Evolutionary conservation across 2,113 vertebrate genomes (phyloP), one percentile per base, ranked within the genome.

Genomic region (cat (Felis catus)): DNA sequence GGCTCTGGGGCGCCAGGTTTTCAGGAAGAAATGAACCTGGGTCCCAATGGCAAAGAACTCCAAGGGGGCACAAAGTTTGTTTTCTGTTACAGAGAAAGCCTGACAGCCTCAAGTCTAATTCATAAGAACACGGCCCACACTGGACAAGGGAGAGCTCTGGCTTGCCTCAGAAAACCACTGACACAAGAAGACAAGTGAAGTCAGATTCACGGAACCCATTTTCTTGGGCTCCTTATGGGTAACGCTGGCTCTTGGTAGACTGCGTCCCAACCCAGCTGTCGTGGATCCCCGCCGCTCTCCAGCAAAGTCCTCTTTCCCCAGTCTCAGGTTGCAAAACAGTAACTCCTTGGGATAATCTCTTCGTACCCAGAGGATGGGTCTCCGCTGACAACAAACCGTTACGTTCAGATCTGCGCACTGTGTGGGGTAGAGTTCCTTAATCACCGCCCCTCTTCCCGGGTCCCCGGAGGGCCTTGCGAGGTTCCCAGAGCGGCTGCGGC

Each of bases 1-100:
- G 89, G 13, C 51, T 95, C 51, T 15, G 31, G 61, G 79, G 71
- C 7, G 29, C 65, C 66, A 95, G 83, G 65, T 97, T 97, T 98
- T 90, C 79, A 58, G 90, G 86, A 96, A 86, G 33, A 95, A 82
- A 70, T 41, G 48, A 92, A 19, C 61, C 36, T 27, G 33, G 33
- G n/a, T 90, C 87, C 36, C 92, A 63, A 27, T 3, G 68, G 65
- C 74, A 92, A 68, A 79, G 41, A 61, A 33, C 16, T 33, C 4
- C 94, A 58, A 19, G 27, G 21, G 21, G 58, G n/a, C 7, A 31
- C 10, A 2, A 45, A 14, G 66, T 74, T 80, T 90, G 71, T 51
- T 81, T 80, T 48, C 61, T 93, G 68, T 45, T 91, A 65, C 8
- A n/a, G 31, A 76, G 81, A 95, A 78, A 84, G 41, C 58, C 63